phyloP scores from a whole-genome alignment of 2,797 vertebrate species.

The Ctenochaetus hawaiiensis region DNA sequence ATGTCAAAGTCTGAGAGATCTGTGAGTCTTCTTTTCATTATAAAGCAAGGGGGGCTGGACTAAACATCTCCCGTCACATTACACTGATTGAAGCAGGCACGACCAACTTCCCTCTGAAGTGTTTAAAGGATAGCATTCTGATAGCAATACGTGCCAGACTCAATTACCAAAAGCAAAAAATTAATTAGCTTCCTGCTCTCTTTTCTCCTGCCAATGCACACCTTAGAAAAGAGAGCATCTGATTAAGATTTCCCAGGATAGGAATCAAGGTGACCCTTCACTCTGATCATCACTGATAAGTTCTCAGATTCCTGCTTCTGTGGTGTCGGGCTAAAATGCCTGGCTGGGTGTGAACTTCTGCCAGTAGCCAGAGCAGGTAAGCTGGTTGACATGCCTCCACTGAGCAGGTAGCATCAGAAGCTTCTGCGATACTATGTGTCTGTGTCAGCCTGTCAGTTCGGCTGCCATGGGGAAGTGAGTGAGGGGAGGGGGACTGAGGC shows the following conservation, averaged over 20 bases:
- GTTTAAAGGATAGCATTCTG: conserved; percentile 63
- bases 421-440: conserved; percentile 32
- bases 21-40: conserved; percentile 57
- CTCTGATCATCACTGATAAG: conserved; percentile 36
- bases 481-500: conserved; percentile 39
- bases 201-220: conserved; percentile 60
- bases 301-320: conserved; percentile 50
- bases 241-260: conserved; percentile 46
- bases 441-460: conserved; percentile 64
- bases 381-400: conserved; percentile 58
- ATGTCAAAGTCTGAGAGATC: conserved; percentile 62
- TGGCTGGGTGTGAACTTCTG: conserved; percentile 47
- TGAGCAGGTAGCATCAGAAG: conserved; percentile 63
- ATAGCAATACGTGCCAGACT: conserved; percentile 58
- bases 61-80: conserved; percentile 50
- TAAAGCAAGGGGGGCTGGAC: conserved; percentile 47
- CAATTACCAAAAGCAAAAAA: conserved; percentile 70
- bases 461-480: conserved; percentile 56
- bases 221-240: conserved; percentile 40
- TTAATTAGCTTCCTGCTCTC: conserved; percentile 55
- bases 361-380: conserved; percentile 45
- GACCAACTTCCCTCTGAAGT: conserved; percentile 61
- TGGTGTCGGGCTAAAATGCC: conserved; percentile 21
- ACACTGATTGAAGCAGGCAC: conserved; percentile 56
- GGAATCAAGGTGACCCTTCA: conserved; percentile 66